These are phyloP conservation scores for Bugula neritina DNA, from an alignment of 2,888 invertebrate genomes.

Conservation along the genomic window DNA sequence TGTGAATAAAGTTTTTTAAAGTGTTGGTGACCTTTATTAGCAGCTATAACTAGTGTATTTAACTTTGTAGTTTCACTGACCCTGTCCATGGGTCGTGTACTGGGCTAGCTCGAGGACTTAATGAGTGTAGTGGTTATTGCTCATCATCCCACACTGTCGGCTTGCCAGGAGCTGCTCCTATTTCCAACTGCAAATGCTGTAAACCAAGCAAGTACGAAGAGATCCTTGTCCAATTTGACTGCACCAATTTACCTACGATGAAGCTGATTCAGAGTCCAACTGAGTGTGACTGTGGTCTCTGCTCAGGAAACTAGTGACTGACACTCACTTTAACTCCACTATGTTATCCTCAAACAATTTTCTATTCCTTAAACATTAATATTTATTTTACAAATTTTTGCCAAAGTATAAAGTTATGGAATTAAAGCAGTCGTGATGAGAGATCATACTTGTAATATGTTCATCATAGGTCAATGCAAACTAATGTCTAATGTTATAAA, in stretches of 20 bases:
- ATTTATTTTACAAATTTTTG: no score
- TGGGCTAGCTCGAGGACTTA: neutral
- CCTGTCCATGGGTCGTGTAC: neutral
- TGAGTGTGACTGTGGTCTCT: slow-evolving; percentile 5
- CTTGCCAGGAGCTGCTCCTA: neutral
- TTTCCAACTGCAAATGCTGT: slow-evolving; percentile 5
- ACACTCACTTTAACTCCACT: neutral
- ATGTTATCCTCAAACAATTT: no score
- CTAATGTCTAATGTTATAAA: no score
- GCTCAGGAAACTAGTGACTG: neutral
- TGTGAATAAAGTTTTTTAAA: no score
- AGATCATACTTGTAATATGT: no score
- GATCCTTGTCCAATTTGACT: neutral
- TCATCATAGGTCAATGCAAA: no score
- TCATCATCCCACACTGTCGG: slow-evolving; percentile 9
- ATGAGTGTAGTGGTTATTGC: slow-evolving; percentile 22
- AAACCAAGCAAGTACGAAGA: neutral
- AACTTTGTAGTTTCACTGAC: neutral
- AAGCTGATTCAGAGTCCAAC: neutral
- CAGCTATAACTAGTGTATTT: neutral
- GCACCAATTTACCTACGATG: neutral
- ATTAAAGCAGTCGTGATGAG: no score
- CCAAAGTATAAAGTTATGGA: no score
- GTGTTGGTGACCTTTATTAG: no score
- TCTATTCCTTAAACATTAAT: no score